A percentile compares a stretch with the other conserved stretches of the same genome.
Conservation (phyloP, 2,888 invertebrate species). For the Lordiphosa fenestrarum region DNA sequence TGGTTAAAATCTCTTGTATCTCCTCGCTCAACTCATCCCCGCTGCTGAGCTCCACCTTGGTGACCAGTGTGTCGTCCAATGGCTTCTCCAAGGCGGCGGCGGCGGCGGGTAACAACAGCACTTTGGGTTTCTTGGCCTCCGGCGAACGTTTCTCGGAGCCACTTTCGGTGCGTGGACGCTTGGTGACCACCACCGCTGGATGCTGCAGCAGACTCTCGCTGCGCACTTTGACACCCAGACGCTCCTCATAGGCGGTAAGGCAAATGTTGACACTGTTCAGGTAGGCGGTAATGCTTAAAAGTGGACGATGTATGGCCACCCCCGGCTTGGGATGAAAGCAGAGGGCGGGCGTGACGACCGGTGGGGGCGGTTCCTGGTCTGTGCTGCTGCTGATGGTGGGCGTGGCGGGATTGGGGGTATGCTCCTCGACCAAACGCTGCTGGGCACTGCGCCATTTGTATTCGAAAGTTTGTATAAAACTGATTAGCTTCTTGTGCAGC, state of each 20-base stretch:
- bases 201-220: constrained; percentile 78
- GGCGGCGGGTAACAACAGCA: constrained; percentile 22
- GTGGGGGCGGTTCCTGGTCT: constrained; percentile 10
- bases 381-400: constrained; percentile 6
- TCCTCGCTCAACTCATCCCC: constrained; percentile 74
- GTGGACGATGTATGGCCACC: constrained; percentile 86
- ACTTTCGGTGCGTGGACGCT: constrained; percentile 84
- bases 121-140: constrained; percentile 81
- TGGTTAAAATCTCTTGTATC: constrained; percentile 61
- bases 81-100: constrained; percentile 45
- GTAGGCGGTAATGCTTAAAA: constrained; percentile 88
- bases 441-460: constrained; percentile 87
- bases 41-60: constrained; percentile 38
- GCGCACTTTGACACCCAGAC: constrained; percentile 83
- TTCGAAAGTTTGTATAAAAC: constrained; percentile 87
- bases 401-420: constrained; percentile 23
- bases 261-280: constrained; percentile 89
- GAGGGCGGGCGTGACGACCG: constrained; percentile 36
- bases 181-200: constrained; percentile 65
- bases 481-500: constrained; percentile 87
- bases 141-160: constrained; percentile 82
- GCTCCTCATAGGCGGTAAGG: constrained; percentile 88
- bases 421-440: constrained; percentile 71
- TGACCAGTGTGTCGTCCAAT: constrained; percentile 38
- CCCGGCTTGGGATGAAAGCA: constrained; percentile 82